A percentile compares a stretch with the other conserved stretches of the same genome.
These are phyloP conservation scores for Papilio helenus DNA, from an alignment of 1,140 invertebrate genomes.

Conservation along the genomic window DNA sequence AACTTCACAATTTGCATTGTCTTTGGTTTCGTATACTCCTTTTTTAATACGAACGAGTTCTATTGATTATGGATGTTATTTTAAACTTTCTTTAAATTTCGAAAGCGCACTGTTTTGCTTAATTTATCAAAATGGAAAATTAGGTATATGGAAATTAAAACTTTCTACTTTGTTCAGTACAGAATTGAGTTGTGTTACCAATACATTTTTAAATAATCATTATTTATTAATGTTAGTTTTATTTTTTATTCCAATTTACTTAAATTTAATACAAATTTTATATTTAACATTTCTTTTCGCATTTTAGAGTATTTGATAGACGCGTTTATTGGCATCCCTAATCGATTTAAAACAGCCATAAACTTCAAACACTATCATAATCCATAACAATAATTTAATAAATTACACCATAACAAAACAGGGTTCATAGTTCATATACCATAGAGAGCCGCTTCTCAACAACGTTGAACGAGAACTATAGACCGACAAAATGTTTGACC, in stretches of 20 bases:
- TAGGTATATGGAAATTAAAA: slow-evolving; percentile 2
- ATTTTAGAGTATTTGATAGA: neutral
- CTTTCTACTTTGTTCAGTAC: neutral
- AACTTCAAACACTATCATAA: neutral
- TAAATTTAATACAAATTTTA: too few relatives aligned
- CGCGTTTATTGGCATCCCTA: neutral
- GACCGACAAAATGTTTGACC: too few relatives aligned
- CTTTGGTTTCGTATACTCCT: neutral
- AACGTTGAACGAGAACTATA: neutral
- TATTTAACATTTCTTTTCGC: neutral
- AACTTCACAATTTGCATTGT: neutral
- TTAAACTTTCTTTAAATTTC: slow-evolving; percentile 12
- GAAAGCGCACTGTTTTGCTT: slow-evolving; percentile 15
- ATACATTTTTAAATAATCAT: neutral
- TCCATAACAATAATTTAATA: neutral
- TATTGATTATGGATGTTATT: neutral
- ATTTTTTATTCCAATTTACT: too few relatives aligned
- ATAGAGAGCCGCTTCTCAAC: neutral
- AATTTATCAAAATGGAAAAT: neutral
- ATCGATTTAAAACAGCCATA: neutral
- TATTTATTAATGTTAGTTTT: neutral
- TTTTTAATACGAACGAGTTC: slow-evolving; percentile 1
- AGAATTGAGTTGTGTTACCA: neutral
- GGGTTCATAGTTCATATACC: slow-evolving; percentile 11
- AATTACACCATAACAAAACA: slow-evolving; percentile 22